Evolutionary conservation across 37 sponge, comb jelly and placozoan species (phyloP), one percentile per base, ranked within the genome.

Genomic region (Geodia barretti): DNA sequence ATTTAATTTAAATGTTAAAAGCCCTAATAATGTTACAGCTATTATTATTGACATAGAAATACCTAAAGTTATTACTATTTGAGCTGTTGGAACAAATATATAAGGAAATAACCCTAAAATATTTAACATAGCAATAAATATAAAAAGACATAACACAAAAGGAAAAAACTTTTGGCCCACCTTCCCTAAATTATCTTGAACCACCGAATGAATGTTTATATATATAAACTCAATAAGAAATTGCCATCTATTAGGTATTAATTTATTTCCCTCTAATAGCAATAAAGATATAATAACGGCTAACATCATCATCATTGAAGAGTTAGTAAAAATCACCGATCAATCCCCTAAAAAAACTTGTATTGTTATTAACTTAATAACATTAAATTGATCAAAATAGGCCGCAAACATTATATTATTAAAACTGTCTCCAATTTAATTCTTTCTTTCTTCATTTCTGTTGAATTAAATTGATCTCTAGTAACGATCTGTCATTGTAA

Each of bases 321-420:
- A 83, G 81, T 87, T 92, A 80, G 88, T 84, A 83, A 92, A 91
- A 66, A 59, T 86, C 59, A 88, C 43, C 38, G 62, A 58, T 39
- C 73, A 74, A 64, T 88, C 89, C 79, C 79, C 84, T 26, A 54
- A 73, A 80, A 79, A 64, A 26, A 65, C 73, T 64, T 80, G 82
- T 71, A 85, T 66, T 68, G 79, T 74, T 79, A 91, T 74, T 78
- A 91, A 68, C 38, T 65, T 72, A 39, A 87, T 59, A 58, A 87
- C 60, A 79, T 92, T 88, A 92, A 92, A 92, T 80, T 92, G 92
- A 92, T 92, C 92, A 92, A 92, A 92, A 92, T 84, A 92, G 30
- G 89, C 84, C 39, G 72, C 73, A 68, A 88, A 74, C 89, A 92
- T 84, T 90, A 72, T 79, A 75, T 39, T 60, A 75, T 60, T 66